These are phyloP conservation scores for Archips crataeganus DNA, from an alignment of 2,888 invertebrate genomes.

Conservation along the genomic window DNA sequence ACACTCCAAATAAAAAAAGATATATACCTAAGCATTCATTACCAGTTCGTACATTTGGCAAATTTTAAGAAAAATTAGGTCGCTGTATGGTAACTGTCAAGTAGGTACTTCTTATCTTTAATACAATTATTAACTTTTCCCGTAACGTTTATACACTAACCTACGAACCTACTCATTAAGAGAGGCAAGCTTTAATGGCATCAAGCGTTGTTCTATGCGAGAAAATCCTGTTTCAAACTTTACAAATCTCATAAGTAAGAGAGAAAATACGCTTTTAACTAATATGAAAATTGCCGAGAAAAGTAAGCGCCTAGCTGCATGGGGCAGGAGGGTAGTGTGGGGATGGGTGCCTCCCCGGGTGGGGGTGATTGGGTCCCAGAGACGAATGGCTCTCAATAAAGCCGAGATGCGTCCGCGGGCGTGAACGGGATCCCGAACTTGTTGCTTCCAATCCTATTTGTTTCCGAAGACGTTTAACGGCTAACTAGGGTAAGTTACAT, in stretches of 20 bases:
- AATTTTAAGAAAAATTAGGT: too few relatives aligned
- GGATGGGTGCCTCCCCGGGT: conserved; percentile 16
- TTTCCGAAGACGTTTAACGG: conserved; percentile 45
- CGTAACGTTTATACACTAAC: neutral
- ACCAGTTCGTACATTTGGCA: neutral
- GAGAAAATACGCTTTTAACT: conserved; percentile 46
- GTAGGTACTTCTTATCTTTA: too few relatives aligned
- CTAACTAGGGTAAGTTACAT: conserved; percentile 30
- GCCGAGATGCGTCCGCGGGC: conserved; percentile 62
- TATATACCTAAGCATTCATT: neutral
- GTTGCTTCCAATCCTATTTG: conserved; percentile 70
- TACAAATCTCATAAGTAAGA: conserved; percentile 42
- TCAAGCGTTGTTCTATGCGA: conserved; percentile 26
- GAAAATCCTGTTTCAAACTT: conserved; percentile 44
- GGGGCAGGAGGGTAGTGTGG: conserved; percentile 25
- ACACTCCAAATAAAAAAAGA: neutral
- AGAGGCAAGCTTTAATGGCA: conserved; percentile 16
- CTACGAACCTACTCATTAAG: conserved; percentile 21
- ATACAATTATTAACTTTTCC: too few relatives aligned
- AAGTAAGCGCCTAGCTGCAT: conserved; percentile 49
- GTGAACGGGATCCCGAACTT: conserved; percentile 71
- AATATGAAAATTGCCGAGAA: conserved; percentile 55
- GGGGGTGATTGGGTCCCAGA: conserved; percentile 60
- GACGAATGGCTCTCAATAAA: conserved; percentile 75
- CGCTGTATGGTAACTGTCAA: too few relatives aligned